A percentile compares a stretch with the other conserved stretches of the same genome.
Evolutionary conservation across 2,113 vertebrate species (phyloP).

Genomic region (Ia io): DNA sequence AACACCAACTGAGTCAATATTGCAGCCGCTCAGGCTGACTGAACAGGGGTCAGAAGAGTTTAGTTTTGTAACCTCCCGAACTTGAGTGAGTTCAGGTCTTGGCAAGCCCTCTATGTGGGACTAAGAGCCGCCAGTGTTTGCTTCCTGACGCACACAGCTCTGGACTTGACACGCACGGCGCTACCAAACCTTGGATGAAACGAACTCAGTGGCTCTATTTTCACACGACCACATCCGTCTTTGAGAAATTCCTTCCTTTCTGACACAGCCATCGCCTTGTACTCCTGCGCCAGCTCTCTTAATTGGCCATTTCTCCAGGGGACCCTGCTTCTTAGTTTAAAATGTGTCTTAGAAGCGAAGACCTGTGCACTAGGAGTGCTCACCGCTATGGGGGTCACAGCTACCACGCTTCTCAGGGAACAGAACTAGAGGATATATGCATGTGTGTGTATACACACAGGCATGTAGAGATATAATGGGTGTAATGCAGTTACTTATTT

Average conservation of each 20-base stretch:
- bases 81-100: neutral
- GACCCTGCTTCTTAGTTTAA: neutral
- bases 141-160: neutral
- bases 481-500: too few species aligned
- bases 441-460: neutral
- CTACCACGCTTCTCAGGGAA: neutral
- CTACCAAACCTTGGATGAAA: neutral
- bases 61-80: neutral
- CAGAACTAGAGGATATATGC: neutral
- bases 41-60: neutral
- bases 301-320: neutral
- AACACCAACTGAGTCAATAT: neutral
- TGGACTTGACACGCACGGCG: neutral
- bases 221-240: neutral
- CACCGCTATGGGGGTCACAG: neutral
- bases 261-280: neutral
- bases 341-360: neutral
- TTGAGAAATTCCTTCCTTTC: neutral
- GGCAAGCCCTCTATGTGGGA: neutral
- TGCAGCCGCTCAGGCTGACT: neutral
- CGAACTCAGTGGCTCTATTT: neutral
- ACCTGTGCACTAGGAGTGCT: neutral
- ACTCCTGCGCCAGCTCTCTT: neutral
- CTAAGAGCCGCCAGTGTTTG: neutral
- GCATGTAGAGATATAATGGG: neutral